phyloP scores from a whole-genome alignment of 2,113 vertebrate species.

The Strix aluco region DNA sequence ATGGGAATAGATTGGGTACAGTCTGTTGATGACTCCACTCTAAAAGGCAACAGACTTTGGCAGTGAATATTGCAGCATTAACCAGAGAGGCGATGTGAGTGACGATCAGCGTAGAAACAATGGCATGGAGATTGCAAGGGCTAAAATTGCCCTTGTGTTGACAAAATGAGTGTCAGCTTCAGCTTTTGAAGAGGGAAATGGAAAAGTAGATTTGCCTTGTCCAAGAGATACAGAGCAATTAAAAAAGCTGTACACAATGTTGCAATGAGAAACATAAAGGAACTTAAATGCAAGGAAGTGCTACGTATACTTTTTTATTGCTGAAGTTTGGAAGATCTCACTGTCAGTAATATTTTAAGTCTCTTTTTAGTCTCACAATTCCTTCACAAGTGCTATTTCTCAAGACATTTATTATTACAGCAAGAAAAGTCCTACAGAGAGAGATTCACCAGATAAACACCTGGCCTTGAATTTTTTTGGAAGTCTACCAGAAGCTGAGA shows the following conservation, averaged over 20 bases:
- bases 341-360: background rate
- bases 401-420: background rate
- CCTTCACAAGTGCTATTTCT: background rate
- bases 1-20: background rate
- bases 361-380: background rate
- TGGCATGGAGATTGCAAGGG: background rate
- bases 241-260: background rate
- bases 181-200: slow-evolving; percentile 13
- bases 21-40: background rate
- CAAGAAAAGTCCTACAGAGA: slow-evolving; percentile 12
- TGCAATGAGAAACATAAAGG: background rate
- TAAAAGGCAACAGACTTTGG: background rate
- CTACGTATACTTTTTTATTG: background rate
- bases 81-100: background rate
- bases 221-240: background rate
- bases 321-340: background rate
- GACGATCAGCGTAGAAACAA: background rate
- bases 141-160: slow-evolving; percentile 1
- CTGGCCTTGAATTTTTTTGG: background rate
- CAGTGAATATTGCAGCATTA: background rate
- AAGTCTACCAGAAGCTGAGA: background rate
- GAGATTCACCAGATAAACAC: background rate
- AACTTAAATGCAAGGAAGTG: slow-evolving; percentile 23
- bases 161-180: background rate
- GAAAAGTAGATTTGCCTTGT: slow-evolving; percentile 19